Evolutionary conservation across 1,140 invertebrate genomes (phyloP).

Genomic region (Parapsyche elsis): DNA sequence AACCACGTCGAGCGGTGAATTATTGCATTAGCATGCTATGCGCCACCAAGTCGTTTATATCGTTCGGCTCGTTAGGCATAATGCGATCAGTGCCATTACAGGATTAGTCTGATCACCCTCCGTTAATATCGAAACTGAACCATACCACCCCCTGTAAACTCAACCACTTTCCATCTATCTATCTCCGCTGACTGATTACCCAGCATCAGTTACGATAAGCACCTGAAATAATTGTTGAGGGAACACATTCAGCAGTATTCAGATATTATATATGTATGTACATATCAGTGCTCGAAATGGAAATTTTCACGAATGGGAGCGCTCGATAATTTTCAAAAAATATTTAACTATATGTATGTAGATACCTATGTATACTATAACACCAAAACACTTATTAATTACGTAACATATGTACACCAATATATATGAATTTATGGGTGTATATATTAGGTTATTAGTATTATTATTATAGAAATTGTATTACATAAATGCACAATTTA

Average conservation of each 20-base stretch:
- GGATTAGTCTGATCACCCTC: slow-evolving; percentile 14
- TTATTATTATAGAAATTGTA: too few relatives aligned
- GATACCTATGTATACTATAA: too few relatives aligned
- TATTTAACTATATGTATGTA: too few relatives aligned
- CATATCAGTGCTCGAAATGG: too few relatives aligned
- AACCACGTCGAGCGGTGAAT: background rate
- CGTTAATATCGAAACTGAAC: background rate
- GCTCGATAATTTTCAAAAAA: too few relatives aligned
- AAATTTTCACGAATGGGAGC: too few relatives aligned
- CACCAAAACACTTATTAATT: too few relatives aligned
- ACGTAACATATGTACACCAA: too few relatives aligned
- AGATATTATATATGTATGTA: background rate
- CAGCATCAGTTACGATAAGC: background rate
- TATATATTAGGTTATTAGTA: too few relatives aligned
- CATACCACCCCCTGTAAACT: slow-evolving; percentile 6
- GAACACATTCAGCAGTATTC: background rate
- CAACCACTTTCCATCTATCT: background rate
- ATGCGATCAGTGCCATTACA: slow-evolving; percentile 36
- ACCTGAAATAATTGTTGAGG: background rate
- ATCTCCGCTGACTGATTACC: background rate
- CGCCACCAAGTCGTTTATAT: slow-evolving; percentile 27
- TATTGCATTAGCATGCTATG: slow-evolving; percentile 21
- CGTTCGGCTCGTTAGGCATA: slow-evolving; percentile 36
- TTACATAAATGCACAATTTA: too few relatives aligned
- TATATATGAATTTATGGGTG: too few relatives aligned